Conservation (phyloP, 2,888 invertebrate species). For the Bhutanitis thaidina region DNA sequence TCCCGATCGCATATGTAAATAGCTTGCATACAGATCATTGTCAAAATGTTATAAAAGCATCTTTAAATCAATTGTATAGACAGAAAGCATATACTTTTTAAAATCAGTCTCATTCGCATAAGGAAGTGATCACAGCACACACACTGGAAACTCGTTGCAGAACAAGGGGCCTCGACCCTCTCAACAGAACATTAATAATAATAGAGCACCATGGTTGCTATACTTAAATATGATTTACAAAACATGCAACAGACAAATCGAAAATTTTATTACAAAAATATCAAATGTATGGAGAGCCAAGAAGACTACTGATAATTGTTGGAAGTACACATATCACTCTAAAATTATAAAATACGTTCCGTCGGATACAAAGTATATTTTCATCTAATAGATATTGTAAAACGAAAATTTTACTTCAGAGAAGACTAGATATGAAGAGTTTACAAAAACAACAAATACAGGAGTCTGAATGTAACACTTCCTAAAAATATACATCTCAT, state of each 20-base stretch:
- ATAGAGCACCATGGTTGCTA: slow-evolving; percentile 74
- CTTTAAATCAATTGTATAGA: slow-evolving; percentile 54
- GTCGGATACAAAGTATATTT: slow-evolving; percentile 14
- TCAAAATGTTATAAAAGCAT: slow-evolving; percentile 44
- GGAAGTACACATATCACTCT: slow-evolving; percentile 51
- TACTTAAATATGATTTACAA: slow-evolving; percentile 56
- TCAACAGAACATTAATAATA: slow-evolving; percentile 64
- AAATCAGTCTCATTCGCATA: slow-evolving; percentile 80
- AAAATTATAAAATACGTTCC: slow-evolving; percentile 37
- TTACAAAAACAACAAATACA: slow-evolving; percentile 45
- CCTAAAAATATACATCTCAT: slow-evolving; percentile 47
- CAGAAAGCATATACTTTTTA: slow-evolving; percentile 71
- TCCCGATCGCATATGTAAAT: slow-evolving; percentile 19
- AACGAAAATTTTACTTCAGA: slow-evolving; percentile 51
- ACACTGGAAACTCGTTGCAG: slow-evolving; percentile 77
- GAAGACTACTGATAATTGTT: slow-evolving; percentile 36
- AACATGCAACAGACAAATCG: slow-evolving; percentile 59
- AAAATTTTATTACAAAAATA: slow-evolving; percentile 52
- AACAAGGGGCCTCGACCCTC: slow-evolving; percentile 67
- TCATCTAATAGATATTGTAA: slow-evolving; percentile 26
- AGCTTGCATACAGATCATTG: slow-evolving; percentile 20
- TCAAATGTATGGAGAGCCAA: slow-evolving; percentile 46
- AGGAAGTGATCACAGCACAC: slow-evolving; percentile 79
- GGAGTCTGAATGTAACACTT: slow-evolving; percentile 39
- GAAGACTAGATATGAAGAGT: slow-evolving; percentile 68